phyloP scores from a whole-genome alignment of 2,797 vertebrate genomes.

The Ispidina lecontei region DNA sequence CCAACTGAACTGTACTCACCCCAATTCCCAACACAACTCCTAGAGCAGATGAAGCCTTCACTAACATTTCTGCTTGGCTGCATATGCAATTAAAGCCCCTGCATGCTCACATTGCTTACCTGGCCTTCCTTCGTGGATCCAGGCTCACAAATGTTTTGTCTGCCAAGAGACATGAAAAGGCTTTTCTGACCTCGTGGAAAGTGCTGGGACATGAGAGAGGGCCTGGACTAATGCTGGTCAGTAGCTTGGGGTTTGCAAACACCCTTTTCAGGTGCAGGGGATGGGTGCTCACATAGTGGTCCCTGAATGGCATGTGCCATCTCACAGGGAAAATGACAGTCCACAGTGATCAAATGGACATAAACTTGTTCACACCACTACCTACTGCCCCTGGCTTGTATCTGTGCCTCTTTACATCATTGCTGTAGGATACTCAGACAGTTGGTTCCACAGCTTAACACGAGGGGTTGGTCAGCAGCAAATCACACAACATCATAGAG shows the following conservation, averaged over 20 bases:
- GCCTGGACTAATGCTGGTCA: background rate
- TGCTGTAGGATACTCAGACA: background rate
- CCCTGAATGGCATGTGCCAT: background rate
- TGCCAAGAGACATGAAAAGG: background rate
- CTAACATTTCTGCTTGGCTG: background rate
- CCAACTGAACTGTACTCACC: background rate
- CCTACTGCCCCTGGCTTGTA: background rate
- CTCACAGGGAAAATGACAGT: background rate
- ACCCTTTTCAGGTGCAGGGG: background rate
- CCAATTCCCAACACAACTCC: background rate
- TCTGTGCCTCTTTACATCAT: background rate
- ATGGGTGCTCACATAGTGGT: background rate
- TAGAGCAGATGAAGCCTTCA: background rate
- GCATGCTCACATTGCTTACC: background rate
- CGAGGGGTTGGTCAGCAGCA: background rate
- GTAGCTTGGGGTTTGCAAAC: background rate
- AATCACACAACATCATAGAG: background rate
- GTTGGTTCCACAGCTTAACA: background rate
- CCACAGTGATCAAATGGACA: background rate
- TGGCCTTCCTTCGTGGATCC: background rate
- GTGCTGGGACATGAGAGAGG: background rate
- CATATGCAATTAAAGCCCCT: background rate
- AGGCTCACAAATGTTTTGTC: background rate
- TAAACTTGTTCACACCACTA: background rate
- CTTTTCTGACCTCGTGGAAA: background rate